These are phyloP conservation scores for Napeogenes inachia DNA, from an alignment of 2,888 invertebrate species.

Conservation along the genomic window DNA sequence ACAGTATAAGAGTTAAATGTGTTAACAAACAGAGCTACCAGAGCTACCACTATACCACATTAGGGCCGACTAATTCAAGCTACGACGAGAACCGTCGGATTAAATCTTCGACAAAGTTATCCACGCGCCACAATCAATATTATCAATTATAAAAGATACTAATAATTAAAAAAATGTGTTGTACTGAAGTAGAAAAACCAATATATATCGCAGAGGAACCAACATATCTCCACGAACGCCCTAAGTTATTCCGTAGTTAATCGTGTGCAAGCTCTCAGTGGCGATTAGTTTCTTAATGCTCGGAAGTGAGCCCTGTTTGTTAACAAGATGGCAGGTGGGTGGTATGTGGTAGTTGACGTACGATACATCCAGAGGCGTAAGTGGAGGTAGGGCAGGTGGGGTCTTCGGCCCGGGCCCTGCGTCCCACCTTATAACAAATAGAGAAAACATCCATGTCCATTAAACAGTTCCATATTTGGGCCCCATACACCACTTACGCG, in stretches of 20 bases:
- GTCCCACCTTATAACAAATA: constrained; percentile 76
- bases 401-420: constrained; percentile 75
- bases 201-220: constrained; percentile 1
- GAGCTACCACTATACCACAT: constrained; percentile 15
- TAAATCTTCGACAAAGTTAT: not conserved
- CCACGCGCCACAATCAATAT: no score
- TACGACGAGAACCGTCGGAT: not conserved
- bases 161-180: not conserved
- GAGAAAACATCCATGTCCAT: constrained; percentile 69
- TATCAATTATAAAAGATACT: not conserved
- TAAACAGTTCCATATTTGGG: constrained; percentile 58
- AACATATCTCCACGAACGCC: not conserved
- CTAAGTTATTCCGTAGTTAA: not conserved
- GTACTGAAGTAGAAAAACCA: no score
- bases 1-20: not conserved
- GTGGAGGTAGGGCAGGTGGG: constrained; percentile 78
- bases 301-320: constrained; percentile 45
- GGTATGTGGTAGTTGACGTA: constrained; percentile 58
- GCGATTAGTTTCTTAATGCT: constrained; percentile 11
- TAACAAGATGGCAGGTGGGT: constrained; percentile 43
- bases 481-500: constrained; percentile 75
- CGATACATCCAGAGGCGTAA: constrained; percentile 79
- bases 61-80: not conserved
- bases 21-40: constrained; percentile 26
- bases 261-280: not conserved